A percentile compares a stretch with the other conserved stretches of the same genome.
phyloP scores from a whole-genome alignment of 2,888 invertebrate genomes.

The Drosophila infuscata region DNA sequence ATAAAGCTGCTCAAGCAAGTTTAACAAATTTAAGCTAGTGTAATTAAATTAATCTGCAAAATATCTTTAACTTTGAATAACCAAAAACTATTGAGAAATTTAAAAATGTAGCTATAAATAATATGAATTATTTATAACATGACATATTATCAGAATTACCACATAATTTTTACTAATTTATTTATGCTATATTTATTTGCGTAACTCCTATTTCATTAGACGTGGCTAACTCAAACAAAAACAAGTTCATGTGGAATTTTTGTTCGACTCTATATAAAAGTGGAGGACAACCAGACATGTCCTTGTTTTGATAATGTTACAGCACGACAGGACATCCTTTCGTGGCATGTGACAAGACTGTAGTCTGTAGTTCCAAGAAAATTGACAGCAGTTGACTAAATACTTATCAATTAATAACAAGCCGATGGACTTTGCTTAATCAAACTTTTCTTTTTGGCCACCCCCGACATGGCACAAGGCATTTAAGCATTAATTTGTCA shows the following conservation, averaged over 20 bases:
- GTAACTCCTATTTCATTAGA: background rate
- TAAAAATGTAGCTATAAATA: background rate
- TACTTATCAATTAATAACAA: constrained; percentile 13
- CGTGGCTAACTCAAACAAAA: constrained; percentile 1
- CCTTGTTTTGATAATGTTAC: background rate
- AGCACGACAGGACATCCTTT: background rate
- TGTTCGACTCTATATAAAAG: background rate
- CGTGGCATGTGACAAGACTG: background rate
- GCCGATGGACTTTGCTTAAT: constrained; percentile 25
- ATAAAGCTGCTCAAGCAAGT: background rate
- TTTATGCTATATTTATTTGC: too few species aligned
- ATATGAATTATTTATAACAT: background rate
- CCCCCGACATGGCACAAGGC: background rate
- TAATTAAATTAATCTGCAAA: background rate
- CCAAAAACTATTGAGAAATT: background rate
- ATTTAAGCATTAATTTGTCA: background rate
- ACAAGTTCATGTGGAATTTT: background rate
- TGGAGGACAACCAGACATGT: background rate
- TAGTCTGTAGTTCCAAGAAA: background rate
- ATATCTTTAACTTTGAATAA: background rate
- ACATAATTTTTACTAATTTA: background rate
- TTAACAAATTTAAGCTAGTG: too few species aligned
- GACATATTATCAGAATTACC: background rate
- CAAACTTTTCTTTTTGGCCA: background rate
- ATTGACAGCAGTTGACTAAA: constrained; percentile 1